Percentiles rank a stretch among this genome's conserved stretches.
Conservation (phyloP, 2,113 vertebrate species). For the Zootoca vivipara region DNA sequence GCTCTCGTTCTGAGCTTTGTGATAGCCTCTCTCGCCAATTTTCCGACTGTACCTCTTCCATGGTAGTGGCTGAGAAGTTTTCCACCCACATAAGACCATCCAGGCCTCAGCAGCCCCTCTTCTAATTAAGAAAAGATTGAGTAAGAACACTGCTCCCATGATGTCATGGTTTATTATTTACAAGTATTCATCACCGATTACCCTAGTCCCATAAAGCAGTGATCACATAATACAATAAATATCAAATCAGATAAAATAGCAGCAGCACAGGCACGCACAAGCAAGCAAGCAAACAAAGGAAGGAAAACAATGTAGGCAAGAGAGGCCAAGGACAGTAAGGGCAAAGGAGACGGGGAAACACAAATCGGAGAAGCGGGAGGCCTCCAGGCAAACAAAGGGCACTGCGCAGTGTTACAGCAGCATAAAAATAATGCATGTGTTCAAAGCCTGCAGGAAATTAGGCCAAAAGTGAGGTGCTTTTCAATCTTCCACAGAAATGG, state of each 20-base stretch:
- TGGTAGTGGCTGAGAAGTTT: background rate
- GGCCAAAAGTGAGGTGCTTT: background rate
- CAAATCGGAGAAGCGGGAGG: background rate
- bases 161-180: rapidly evolving
- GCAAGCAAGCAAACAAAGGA: too few species aligned
- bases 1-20: rapidly evolving
- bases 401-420: background rate
- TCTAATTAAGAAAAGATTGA: background rate
- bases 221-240: too few species aligned
- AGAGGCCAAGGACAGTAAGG: background rate
- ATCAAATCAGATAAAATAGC: too few species aligned
- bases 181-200: too few species aligned
- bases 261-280: too few species aligned
- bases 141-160: rapidly evolving
- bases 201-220: too few species aligned
- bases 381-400: background rate
- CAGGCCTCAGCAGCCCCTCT: background rate
- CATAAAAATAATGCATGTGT: background rate
- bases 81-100: background rate
- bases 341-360: background rate
- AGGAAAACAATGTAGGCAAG: background rate
- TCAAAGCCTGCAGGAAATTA: background rate
- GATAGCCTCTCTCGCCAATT: background rate
- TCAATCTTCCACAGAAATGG: background rate
- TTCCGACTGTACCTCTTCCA: background rate